These are phyloP conservation scores for Amphiura filiformis DNA, from an alignment of 35 echinoderm and acorn worm genomes.

Conservation along the genomic window DNA sequence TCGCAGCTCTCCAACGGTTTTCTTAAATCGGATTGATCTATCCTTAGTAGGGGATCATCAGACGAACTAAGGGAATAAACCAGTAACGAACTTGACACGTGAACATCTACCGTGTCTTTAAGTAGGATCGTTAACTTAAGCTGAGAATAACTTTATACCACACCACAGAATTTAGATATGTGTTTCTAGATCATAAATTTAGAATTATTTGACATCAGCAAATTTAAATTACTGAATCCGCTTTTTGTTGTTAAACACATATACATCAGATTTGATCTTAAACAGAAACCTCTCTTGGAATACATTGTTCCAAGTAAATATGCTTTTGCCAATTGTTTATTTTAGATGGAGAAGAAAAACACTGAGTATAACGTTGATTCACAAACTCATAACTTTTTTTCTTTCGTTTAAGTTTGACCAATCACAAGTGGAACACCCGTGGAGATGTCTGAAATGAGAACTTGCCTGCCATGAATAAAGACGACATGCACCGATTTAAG, in stretches of 20 bases:
- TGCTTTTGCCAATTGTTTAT: no score
- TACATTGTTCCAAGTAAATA: no score
- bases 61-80: not conserved
- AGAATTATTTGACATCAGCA: no score
- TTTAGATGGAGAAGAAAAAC: not conserved
- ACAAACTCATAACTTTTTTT: not conserved
- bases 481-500: not conserved
- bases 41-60: not conserved
- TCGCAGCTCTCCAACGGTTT: not conserved
- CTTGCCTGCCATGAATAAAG: not conserved
- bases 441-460: conserved; percentile 7
- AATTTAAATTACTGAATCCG: no score
- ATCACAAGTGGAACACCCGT: not conserved
- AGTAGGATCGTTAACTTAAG: not conserved
- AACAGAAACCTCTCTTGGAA: no score
- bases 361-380: not conserved
- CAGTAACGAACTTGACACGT: not conserved
- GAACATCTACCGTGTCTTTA: not conserved
- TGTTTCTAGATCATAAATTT: no score
- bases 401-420: not conserved
- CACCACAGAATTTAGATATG: no score
- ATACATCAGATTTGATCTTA: no score
- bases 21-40: not conserved
- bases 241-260: no score
- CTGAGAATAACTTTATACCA: not conserved